Evolutionary conservation across 2,888 invertebrate species (phyloP), one percentile per base, ranked within the genome.

Genomic region (Chrysopilus asiliformis): DNA sequence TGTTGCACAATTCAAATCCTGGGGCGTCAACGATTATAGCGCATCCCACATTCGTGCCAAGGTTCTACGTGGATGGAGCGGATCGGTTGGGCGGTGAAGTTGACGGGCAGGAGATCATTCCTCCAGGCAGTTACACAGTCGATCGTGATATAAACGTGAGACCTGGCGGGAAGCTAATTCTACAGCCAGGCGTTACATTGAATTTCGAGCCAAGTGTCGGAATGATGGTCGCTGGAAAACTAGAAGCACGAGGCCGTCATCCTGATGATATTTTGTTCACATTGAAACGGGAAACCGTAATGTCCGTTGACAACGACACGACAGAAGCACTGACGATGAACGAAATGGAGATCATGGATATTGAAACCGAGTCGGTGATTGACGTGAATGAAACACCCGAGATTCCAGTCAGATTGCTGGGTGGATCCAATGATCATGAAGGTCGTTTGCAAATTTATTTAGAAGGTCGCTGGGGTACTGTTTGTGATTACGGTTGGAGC

Each of bases 401-500:
- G 34, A 67, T 77, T 2, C 79, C 82, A 1, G 79, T 93, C 5
- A 70, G 90, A 44, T 66, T 94, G 22, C 68, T 86, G 2, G 89
- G 89, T 14, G 91, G 91, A 1, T 69, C 72, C 43, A 79, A 79
- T 2, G 74, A 74, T 34, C 72, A 76, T 25, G 91, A 94, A 66
- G 98, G 98, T 1, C 71, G 94, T 46, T 58, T 90, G 24, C 86
- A 89, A 67, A 74, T 95, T 0, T 74, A 78, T 50, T 67, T 94
- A 7, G 76, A 83, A 40, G 81, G 80, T 1, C 76, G 79, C 56
- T 97, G 97, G 97, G 97, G 97, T 22, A 95, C 95, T 0, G 87
- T 98, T 1, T 98, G 98, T 57, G 87, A 87, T 62, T 89, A 97
- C 56, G 86, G 84, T 30, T 98, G 97, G 94, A 91, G 81, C 29